A percentile compares a stretch with the other conserved stretches of the same genome.
phyloP scores from a whole-genome alignment of 2,113 vertebrate genomes.

The Seriola aureovittata region DNA sequence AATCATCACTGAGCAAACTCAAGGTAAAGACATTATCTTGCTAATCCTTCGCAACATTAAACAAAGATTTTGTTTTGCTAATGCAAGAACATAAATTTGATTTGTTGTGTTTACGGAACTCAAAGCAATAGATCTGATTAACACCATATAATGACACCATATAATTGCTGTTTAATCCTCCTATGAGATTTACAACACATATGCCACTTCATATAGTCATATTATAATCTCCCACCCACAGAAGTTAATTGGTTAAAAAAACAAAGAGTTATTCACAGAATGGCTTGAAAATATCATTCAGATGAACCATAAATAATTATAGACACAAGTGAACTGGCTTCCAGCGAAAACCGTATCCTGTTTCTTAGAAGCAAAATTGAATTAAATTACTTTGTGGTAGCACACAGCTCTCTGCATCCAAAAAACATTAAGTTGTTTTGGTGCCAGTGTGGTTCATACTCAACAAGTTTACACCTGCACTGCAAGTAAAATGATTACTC shows the following conservation, averaged over 20 bases:
- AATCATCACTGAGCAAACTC: conserved; percentile 31
- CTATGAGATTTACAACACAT: conserved; percentile 54
- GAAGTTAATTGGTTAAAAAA: conserved; percentile 34
- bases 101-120: conserved; percentile 59
- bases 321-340: conserved; percentile 29
- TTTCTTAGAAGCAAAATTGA: conserved; percentile 20
- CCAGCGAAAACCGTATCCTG: conserved; percentile 21
- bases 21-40: conserved; percentile 28
- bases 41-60: conserved; percentile 34
- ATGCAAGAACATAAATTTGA: conserved; percentile 47
- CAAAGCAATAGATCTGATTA: conserved; percentile 43
- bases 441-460: conserved; percentile 39
- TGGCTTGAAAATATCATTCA: conserved; percentile 28
- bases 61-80: conserved; percentile 18
- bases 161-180: conserved; percentile 23
- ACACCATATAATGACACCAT: conserved; percentile 31
- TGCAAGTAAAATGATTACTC: conserved; percentile 29
- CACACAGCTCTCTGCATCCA: conserved; percentile 7
- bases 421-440: conserved; percentile 13
- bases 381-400: conserved; percentile 41
- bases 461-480: conserved; percentile 49
- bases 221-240: conserved; percentile 24
- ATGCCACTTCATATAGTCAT: conserved; percentile 45
- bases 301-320: conserved; percentile 33
- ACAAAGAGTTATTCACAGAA: conserved; percentile 34